Evolutionary conservation across 2,797 vertebrate genomes (phyloP).

Genomic region (Scolopax bukidnonensis): DNA sequence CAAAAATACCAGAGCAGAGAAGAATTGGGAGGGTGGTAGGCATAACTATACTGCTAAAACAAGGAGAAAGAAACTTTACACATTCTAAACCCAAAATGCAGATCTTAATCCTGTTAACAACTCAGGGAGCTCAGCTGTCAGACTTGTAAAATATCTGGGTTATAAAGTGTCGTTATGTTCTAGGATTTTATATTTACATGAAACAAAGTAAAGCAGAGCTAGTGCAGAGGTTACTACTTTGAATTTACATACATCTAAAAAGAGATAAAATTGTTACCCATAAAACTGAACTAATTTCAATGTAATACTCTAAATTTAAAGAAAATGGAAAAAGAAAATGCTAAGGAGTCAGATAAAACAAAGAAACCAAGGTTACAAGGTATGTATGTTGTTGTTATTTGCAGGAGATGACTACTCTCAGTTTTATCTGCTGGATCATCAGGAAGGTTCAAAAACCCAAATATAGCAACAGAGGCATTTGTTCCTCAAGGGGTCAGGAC

Average conservation of each 20-base stretch:
- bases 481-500: neutral
- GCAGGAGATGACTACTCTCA: neutral
- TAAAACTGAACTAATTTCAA: neutral
- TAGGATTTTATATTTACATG: neutral
- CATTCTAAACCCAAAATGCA: neutral
- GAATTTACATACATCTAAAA: neutral
- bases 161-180: neutral
- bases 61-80: neutral
- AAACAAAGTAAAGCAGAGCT: neutral
- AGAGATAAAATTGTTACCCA: neutral
- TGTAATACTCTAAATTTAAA: neutral
- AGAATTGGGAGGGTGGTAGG: neutral
- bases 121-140: neutral
- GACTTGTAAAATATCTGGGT: neutral
- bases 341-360: neutral
- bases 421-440: neutral
- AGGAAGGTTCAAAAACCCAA: neutral
- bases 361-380: neutral
- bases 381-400: neutral
- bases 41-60: neutral
- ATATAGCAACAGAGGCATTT: neutral
- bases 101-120: neutral
- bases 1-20: accelerated
- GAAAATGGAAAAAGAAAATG: neutral
- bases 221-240: neutral